These are phyloP conservation scores for Caenorhabditis imperialis DNA, from an alignment of 2,888 invertebrate genomes.

Conservation along the genomic window DNA sequence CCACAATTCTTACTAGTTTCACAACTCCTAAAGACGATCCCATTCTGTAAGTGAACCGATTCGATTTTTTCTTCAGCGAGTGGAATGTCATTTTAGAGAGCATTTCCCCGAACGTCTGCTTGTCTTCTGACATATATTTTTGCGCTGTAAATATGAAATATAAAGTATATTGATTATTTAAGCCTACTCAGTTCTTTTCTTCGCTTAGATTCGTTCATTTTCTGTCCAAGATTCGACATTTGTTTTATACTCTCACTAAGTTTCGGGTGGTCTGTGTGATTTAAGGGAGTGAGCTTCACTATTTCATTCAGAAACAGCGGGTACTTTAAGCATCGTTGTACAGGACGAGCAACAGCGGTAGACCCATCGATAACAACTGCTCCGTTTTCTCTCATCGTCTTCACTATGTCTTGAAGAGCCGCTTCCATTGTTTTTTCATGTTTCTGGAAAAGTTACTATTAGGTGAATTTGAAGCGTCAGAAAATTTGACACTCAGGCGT, in stretches of 20 bases:
- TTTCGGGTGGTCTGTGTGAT: constrained; percentile 75
- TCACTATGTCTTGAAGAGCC: constrained; percentile 62
- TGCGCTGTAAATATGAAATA: constrained; percentile 58
- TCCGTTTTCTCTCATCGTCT: constrained; percentile 56
- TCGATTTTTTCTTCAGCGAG: constrained; percentile 73
- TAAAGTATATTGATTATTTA: not conserved
- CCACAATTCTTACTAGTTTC: constrained; percentile 53
- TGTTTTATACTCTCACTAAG: constrained; percentile 71
- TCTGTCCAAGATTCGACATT: constrained; percentile 72
- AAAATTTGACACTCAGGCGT: not conserved
- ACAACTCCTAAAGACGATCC: constrained; percentile 70
- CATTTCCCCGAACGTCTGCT: constrained; percentile 59
- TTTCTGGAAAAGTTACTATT: constrained; percentile 42
- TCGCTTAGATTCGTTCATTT: constrained; percentile 76
- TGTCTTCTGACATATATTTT: constrained; percentile 67
- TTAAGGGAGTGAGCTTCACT: constrained; percentile 71
- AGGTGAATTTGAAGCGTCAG: not conserved
- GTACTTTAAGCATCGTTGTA: constrained; percentile 75
- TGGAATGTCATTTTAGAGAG: constrained; percentile 73
- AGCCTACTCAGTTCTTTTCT: constrained; percentile 72
- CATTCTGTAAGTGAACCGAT: constrained; percentile 74
- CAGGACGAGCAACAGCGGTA: constrained; percentile 71
- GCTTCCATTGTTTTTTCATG: constrained; percentile 59
- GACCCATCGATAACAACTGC: constrained; percentile 66
- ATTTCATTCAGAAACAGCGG: constrained; percentile 73